Evolutionary conservation across 2,797 vertebrate genomes (phyloP), one percentile per base, ranked within the genome.

Genomic region (Anabacerthia variegaticeps): DNA sequence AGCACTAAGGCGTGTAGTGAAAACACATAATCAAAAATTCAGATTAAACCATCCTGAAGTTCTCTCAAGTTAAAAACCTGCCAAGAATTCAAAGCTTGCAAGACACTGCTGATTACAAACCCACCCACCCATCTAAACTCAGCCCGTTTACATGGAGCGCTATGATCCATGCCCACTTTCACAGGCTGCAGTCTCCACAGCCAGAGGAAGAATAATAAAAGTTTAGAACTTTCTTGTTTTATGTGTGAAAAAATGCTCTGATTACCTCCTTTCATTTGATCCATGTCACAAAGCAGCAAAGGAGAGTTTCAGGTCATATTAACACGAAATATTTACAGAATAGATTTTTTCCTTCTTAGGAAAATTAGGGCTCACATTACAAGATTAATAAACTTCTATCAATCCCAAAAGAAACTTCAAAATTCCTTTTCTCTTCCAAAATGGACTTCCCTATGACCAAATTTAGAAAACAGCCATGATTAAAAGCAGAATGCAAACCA

Each of bases 381-480:
- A 88, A 91, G 84, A 93, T 96, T 83, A 95, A 93, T 92, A 96
- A 94, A 85, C 51, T 89, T 94, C 55, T 66, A 96, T 94, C 81
- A 89, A 93, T 96, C 93, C 91, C 94, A 77, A 93, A 95, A 92
- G 92, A 93, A 96, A 94, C 68, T 74, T 93, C 72, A 96, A 93
- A 96, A 95, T 96, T 94, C 96, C 78, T 97, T 80, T 89, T 89
- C 86, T 77, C 78, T 97, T 94, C 95, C 56, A 51, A 88, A 94
- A 91, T 34, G 36, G 43, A 78, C 83, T 93, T 91, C 66, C 44
- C 41, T 71, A 85, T 51, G 85, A 93, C 77, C 88, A 52, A 92
- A 93, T 77, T 91, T 80, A 95, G 88, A 79, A 89, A 93, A 68
- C 27, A 79, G 49, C 7, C 75, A 41, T 88, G 73, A 96, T 92